Conservation (phyloP, 2,888 invertebrate species). For the Pomacea canaliculata region DNA sequence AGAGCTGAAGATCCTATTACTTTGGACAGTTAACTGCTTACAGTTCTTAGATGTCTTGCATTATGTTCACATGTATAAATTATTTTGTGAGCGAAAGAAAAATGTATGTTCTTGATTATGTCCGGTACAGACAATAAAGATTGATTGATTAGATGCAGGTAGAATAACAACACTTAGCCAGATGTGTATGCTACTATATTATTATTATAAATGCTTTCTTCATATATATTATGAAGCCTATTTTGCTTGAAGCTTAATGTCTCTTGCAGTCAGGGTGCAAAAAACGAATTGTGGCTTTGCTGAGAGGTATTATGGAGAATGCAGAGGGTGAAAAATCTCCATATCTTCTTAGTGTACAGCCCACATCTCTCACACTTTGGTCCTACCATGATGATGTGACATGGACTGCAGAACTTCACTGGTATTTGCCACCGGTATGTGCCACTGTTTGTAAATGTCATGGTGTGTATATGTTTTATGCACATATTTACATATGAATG, state of each 20-base stretch:
- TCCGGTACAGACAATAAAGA: too few species aligned
- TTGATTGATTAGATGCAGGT: too few species aligned
- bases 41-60: too few species aligned
- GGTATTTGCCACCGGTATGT: conserved; percentile 33
- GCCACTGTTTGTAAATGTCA: neutral
- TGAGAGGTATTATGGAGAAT: conserved; percentile 18
- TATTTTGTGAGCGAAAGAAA: too few species aligned
- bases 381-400: conserved; percentile 18
- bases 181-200: too few species aligned
- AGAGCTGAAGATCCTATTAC: too few species aligned
- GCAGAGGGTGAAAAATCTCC: conserved; percentile 2
- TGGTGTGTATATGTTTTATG: neutral
- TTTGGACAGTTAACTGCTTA: too few species aligned
- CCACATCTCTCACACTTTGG: conserved; percentile 36
- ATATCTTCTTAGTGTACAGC: conserved; percentile 32
- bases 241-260: neutral
- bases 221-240: too few species aligned
- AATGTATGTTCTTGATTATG: too few species aligned
- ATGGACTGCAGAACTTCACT: conserved; percentile 38
- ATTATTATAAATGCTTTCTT: too few species aligned
- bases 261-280: conserved; percentile 29
- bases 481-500: neutral
- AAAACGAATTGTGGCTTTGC: conserved; percentile 29
- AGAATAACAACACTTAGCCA: too few species aligned
- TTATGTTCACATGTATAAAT: too few species aligned